phyloP scores from a whole-genome alignment of 2,113 vertebrate genomes.

The Anseranas semipalmata region DNA sequence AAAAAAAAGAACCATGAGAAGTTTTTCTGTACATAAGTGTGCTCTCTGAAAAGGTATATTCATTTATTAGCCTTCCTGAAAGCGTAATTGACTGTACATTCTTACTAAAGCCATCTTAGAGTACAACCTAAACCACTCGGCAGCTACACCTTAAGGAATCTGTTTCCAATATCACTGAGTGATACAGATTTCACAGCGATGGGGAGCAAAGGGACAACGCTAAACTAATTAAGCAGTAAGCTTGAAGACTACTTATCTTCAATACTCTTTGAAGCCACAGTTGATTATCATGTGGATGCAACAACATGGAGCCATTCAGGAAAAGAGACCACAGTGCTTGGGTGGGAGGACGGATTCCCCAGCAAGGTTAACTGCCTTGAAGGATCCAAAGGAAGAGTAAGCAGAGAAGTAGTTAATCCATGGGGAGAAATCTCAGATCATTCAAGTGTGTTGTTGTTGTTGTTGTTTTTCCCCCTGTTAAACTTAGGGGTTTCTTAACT shows the following conservation, averaged over 20 bases:
- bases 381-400: not conserved
- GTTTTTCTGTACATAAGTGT: not conserved
- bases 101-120: conserved; percentile 33
- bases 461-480: not conserved
- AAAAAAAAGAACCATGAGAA: not conserved
- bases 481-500: not conserved
- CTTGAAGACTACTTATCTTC: conserved; percentile 55
- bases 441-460: not conserved
- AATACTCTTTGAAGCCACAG: conserved; percentile 56
- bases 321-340: conserved; percentile 21
- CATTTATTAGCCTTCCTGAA: conserved; percentile 56
- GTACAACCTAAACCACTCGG: not conserved
- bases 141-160: conserved; percentile 58
- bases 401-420: not conserved
- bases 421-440: not conserved
- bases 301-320: conserved; percentile 3
- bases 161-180: conserved; percentile 65
- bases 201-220: conserved; percentile 65
- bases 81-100: conserved; percentile 56
- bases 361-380: not conserved
- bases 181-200: conserved; percentile 60
- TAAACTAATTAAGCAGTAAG: conserved; percentile 78
- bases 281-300: conserved; percentile 59
- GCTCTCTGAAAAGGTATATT: conserved; percentile 34
- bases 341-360: conserved; percentile 39